Conservation (phyloP, 1,140 invertebrate genomes). For the Orius laevigatus region DNA sequence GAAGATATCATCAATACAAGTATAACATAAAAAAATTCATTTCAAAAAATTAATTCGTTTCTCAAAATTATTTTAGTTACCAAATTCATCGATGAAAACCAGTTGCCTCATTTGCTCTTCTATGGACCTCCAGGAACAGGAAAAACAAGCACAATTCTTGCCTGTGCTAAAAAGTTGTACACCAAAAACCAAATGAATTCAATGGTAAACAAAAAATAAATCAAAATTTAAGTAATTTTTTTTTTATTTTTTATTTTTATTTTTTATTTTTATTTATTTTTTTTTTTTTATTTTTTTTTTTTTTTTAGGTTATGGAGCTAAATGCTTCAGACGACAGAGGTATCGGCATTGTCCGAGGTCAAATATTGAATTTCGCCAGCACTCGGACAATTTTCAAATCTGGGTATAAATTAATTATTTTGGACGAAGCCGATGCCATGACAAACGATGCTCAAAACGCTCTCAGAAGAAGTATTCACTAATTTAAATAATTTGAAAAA, state of each 20-base stretch:
- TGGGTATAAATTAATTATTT: conserved; percentile 89
- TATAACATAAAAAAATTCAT: conserved; percentile 39
- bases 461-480: conserved; percentile 66
- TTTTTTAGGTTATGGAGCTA: conserved; percentile 29
- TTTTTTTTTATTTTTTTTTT: conserved; percentile 8
- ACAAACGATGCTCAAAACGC: conserved; percentile 99
- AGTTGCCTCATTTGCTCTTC: conserved; percentile 89
- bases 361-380: conserved; percentile 95
- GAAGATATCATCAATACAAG: conserved; percentile 94
- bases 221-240: conserved; percentile 7
- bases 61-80: conserved; percentile 43
- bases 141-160: conserved; percentile 98
- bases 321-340: conserved; percentile 99
- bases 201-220: conserved; percentile 41
- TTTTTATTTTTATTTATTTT: conserved; percentile 3
- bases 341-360: conserved; percentile 87
- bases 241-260: conserved; percentile 2
- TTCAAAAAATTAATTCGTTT: conserved; percentile 5
- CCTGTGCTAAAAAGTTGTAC: conserved; percentile 88
- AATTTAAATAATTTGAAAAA: neutral
- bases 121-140: conserved; percentile 97
- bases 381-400: conserved; percentile 91
- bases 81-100: conserved; percentile 82
- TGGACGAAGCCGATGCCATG: conserved; percentile 99
- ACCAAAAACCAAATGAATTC: conserved; percentile 69